Base-by-base conservation (phyloP, 2,113 vertebrate genomes). In the Neomonachus schauinslandi region DNA sequence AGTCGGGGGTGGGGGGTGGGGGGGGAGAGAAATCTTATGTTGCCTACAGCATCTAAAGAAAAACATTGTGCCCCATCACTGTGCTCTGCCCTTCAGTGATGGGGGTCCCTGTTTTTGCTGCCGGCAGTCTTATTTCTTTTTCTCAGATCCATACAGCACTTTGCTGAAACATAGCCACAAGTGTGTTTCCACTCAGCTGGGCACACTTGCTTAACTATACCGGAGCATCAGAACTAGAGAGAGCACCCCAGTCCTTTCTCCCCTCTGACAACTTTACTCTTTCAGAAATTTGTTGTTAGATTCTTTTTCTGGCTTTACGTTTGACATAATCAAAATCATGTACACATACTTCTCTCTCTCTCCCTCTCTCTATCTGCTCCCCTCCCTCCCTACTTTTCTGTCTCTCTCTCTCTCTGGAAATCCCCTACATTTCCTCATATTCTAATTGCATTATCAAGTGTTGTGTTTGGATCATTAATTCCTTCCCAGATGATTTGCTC, bases 391-490 rank as follows among this genome's bases (percentile, higher is more conserved):
- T 24, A 8, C 71, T 49, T 24, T 51, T 53, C 18, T 24, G 57
- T 69, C 36, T 42, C 21, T 63, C 26, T 67, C 28, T 57, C 55
- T 31, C 49, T 39, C 33, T 51, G 51, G 49, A 67, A 94, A 89
- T 65, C 26, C 71, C 74, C 55, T 79, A 2, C 9, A 0, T 79
- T 77, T 91, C 67, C 93, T 92, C 65, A 28, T n/a, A 31, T 51
- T 87, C 84, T 95, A 95, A 97, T 77, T 98, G 76, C 93, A 81
- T 95, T 91, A 91, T 87, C 93, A 95, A 96, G 90, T 79, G 71
- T 93, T 96, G 79, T 87, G 80, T 90, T 96, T 95, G 96, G 74
- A 71, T 92, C 93, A 77, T 98, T 98, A 98, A 96, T 82, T 97
- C 61, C 91, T 96, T 95, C 93, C 91, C 96, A 95, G 88, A 91